Evolutionary conservation across 2,797 vertebrate species (phyloP).

Genomic region (Dermochelys coriacea): DNA sequence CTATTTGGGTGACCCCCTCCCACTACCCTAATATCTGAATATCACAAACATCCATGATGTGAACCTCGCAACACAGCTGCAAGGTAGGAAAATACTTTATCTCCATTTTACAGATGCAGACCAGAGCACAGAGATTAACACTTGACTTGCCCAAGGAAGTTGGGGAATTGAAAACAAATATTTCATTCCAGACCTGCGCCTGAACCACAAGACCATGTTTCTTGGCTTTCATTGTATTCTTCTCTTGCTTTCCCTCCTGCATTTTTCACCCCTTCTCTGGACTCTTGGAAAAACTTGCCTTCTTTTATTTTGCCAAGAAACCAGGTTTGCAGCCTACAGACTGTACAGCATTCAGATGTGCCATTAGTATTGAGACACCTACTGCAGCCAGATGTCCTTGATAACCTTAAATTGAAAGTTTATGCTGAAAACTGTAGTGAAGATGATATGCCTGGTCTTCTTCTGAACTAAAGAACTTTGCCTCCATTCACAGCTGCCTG

Average conservation of each 20-base stretch:
- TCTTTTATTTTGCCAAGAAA: not conserved
- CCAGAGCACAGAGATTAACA: not conserved
- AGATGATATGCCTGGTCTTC: not conserved
- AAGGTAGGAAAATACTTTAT: not conserved
- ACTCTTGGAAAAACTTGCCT: not conserved
- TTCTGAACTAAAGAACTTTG: not conserved
- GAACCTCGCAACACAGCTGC: not conserved
- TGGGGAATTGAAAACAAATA: not conserved
- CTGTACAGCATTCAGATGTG: not conserved
- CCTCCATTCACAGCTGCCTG: not conserved
- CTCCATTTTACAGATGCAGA: not conserved
- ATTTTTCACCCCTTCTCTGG: not conserved
- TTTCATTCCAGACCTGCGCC: not conserved
- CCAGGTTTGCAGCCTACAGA: not conserved
- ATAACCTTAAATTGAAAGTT: not conserved
- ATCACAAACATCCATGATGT: not conserved
- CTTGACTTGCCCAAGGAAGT: not conserved
- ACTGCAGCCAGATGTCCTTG: not conserved
- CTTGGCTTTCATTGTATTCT: not conserved
- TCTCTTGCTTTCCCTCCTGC: not conserved
- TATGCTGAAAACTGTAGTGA: not conserved
- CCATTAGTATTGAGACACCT: not conserved
- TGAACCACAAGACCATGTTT: not conserved
- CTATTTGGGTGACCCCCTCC: not conserved
- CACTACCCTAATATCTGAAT: not conserved